Percentiles rank a stretch among this genome's conserved stretches.
These are phyloP conservation scores for Anseranas semipalmata DNA, from an alignment of 2,113 vertebrate genomes.

Conservation along the genomic window DNA sequence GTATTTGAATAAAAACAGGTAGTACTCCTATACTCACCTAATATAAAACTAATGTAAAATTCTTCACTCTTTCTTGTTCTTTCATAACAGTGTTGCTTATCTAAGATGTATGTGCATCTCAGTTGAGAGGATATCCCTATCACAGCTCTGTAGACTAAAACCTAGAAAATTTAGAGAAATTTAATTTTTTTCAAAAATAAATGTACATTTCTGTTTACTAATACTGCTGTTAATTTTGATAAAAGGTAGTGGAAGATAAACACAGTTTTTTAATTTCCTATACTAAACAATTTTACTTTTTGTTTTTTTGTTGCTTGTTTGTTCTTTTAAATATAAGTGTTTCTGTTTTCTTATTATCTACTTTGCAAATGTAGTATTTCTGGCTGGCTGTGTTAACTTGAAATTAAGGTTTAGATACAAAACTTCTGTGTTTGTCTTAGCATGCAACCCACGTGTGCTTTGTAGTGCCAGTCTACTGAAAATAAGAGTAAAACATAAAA, in stretches of 20 bases:
- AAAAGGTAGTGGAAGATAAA: background rate
- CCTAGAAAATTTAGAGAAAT: background rate
- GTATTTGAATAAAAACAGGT: background rate
- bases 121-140: background rate
- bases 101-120: background rate
- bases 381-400: background rate
- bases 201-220: background rate
- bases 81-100: background rate
- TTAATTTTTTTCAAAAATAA: background rate
- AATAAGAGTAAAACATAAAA: background rate
- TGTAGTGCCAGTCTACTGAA: background rate
- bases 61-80: background rate
- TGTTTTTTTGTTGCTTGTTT: background rate
- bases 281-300: background rate
- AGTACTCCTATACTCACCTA: background rate
- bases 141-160: background rate
- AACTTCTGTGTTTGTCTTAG: background rate
- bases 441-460: background rate
- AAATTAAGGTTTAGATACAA: background rate
- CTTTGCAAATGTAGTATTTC: background rate
- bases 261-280: background rate
- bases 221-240: background rate
- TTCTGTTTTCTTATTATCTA: background rate
- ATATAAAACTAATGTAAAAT: background rate
- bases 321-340: too few species aligned